Conservation (phyloP, 2,888 invertebrate genomes). For the Rotaria macrura region DNA sequence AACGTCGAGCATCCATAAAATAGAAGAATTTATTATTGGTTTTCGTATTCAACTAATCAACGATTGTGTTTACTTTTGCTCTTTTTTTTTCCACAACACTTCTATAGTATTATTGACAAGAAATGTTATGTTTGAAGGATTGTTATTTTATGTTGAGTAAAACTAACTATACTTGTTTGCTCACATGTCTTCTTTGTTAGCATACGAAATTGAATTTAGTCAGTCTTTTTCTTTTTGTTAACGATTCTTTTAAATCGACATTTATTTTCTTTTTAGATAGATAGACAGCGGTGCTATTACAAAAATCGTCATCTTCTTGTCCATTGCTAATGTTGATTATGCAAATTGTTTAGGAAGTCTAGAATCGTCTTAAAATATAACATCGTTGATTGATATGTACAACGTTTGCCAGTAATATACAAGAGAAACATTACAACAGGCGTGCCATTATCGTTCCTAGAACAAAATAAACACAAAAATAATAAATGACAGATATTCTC, state of each 20-base stretch:
- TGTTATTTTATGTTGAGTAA: too few relatives aligned
- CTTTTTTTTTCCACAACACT: neutral
- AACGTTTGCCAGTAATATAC: neutral
- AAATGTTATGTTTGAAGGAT: too few relatives aligned
- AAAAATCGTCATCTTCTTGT: neutral
- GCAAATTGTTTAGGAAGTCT: neutral
- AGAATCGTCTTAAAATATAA: neutral
- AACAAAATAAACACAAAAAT: neutral
- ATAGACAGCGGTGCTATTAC: neutral
- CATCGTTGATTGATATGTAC: neutral
- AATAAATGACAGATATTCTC: neutral
- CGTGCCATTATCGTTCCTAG: neutral
- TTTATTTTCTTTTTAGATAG: neutral
- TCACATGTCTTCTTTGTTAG: too few relatives aligned
- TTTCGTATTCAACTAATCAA: neutral
- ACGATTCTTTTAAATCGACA: too few relatives aligned
- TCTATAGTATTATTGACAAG: neutral
- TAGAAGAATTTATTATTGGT: neutral
- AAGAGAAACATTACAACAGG: neutral
- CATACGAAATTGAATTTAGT: too few relatives aligned
- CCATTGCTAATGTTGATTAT: neutral
- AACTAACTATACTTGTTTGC: too few relatives aligned
- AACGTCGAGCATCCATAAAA: neutral
- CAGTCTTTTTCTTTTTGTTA: too few relatives aligned
- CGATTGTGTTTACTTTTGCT: neutral